Evolutionary conservation across 2,113 vertebrate genomes (phyloP), one percentile per base, ranked within the genome.

Genomic region (Ciconia stormi): DNA sequence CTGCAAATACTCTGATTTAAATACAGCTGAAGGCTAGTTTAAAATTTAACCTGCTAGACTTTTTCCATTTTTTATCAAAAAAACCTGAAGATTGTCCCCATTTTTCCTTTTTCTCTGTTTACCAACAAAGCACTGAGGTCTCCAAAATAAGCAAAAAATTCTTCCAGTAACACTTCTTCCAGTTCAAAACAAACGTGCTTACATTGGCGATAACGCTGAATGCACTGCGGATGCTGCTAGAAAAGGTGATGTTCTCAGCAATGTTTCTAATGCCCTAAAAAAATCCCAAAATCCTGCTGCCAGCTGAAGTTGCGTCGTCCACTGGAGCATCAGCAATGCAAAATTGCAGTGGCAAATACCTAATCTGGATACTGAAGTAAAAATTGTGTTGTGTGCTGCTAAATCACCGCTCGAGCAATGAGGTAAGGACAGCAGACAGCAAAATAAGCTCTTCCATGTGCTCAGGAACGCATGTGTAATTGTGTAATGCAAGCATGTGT

Each of bases 401-500:
- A 56, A 61, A 59, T 16, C 52, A 59, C 21, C 3, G 11, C 26
- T 19, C 2, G 1, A 79, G 53, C 38, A 38, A 40, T 1, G 8
- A 66, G 30, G 58, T 25, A 2, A 59, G 49, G 85, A 26, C 42
- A 69, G 56, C 22, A 79, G 78, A 27, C 40, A 70, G 59, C 15
- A 72, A 82, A 87, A 58, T 20, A 38, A 87, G 62, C 46, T 16
- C 67, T 27, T 8, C 13, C 42, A 4, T 61, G 46, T 49, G 7
- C 62, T 26, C 21, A 82, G 47, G 40, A 67, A 66, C 6, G 22
- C 42, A 23, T 0, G 1, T 44, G 55, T 2, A 36, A 18, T 2
- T 32, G 36, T 36, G 50, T 36, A 38, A 63, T 0, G 0, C 14
- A 38, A 69, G 19, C 10, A 36, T 1, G 4, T 5, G 18, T 6